Evolutionary conservation across 2,888 invertebrate species (phyloP).

Genomic region (Lithophane ornitopus): DNA sequence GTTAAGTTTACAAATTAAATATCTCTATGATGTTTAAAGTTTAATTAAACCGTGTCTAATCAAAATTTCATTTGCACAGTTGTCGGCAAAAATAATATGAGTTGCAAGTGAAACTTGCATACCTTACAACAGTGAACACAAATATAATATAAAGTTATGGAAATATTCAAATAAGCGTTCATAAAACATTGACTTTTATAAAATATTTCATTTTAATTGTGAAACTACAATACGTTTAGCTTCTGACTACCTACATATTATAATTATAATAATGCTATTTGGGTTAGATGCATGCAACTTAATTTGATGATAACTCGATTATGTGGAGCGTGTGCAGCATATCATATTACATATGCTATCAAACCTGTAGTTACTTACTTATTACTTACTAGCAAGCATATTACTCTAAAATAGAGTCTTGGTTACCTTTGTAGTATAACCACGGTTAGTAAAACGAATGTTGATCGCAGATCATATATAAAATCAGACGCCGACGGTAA

Average conservation of each 20-base stretch:
- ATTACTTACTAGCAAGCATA: not conserved
- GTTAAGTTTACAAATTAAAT: slow-evolving; percentile 11
- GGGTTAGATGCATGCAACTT: not conserved
- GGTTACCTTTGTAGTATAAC: not conserved
- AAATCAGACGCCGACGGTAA: not conserved
- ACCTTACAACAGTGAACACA: not conserved
- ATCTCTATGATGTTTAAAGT: not conserved
- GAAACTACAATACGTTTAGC: not conserved
- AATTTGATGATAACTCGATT: slow-evolving; percentile 30
- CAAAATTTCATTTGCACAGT: not conserved
- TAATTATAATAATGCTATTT: not conserved
- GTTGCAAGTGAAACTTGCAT: not conserved
- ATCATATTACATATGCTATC: slow-evolving; percentile 11
- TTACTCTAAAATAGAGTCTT: not conserved
- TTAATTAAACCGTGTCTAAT: not conserved
- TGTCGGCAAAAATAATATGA: not conserved
- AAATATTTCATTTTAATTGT: not conserved
- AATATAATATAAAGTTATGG: not conserved
- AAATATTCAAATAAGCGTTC: not conserved
- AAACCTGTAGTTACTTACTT: not conserved
- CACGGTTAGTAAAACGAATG: not conserved
- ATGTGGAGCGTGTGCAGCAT: slow-evolving; percentile 14
- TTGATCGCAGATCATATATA: not conserved
- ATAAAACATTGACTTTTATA: not conserved
- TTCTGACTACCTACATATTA: not conserved